Evolutionary conservation across 2,113 vertebrate genomes (phyloP), one percentile per base, ranked within the genome.

Genomic region (Carassius gibelio): DNA sequence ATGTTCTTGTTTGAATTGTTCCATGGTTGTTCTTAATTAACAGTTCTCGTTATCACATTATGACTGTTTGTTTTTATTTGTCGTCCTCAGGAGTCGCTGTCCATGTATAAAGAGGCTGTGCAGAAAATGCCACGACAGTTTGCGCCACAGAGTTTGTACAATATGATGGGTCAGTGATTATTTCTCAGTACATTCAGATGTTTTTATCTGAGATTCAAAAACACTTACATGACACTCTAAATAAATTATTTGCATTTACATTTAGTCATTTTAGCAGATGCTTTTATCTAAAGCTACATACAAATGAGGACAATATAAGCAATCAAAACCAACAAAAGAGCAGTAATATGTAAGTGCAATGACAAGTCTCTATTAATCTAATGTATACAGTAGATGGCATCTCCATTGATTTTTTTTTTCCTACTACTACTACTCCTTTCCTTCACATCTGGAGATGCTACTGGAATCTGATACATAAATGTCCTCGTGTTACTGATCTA

Each of bases 51-150:
- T 23, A 19, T 45, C 71, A 75, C 23, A 34, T 38, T 86, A 68
- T 72, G 36, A 83, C 64, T 15, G 80, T 69, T 68, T 50, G 9
- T 79, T 61, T 38, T 19, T 77, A 15, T 72, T 81, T 6, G 88
- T 5, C 88, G 66, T 92, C 68, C 87, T 88, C 92, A 99, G 98
- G 97, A 99, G 93, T 98, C 98, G 71, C 95, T 99, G 84, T 89
- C 81, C 0, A 95, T 97, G 85, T 99, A 98, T 93, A 98, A 97
- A 93, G 96, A 98, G 94, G 98, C 98, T 90, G 94, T 99, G 93
- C 96, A 96, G 93, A 98, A 98, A 94, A 99, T 99, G 98, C 98
- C 98, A 34, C 94, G 94, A 80, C 98, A 99, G 59, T 99, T 99
- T 95, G 96, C 97, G 87, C 97, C 98, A 11, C 98, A 99, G 92